A percentile compares a stretch with the other conserved stretches of the same genome.
Evolutionary conservation across 1,140 invertebrate species (phyloP).

Genomic region (Atopsyche davidsoni): DNA sequence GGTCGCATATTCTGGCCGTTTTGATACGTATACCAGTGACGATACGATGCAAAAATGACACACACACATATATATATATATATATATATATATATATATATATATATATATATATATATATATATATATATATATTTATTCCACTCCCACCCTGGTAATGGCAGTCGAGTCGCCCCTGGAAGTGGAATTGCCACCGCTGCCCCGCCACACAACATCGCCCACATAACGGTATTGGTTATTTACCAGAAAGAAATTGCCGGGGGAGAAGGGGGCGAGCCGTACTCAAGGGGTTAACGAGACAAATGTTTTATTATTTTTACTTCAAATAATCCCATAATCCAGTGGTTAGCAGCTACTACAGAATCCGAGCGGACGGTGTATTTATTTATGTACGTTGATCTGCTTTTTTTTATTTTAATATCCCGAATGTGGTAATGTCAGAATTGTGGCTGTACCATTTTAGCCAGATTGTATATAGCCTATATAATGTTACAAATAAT

Average conservation of each 20-base stretch:
- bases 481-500: too few species aligned
- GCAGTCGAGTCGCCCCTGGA: slow-evolving; percentile 2
- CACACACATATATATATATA: too few species aligned
- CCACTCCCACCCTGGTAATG: background rate
- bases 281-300: background rate
- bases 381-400: slow-evolving; percentile 1
- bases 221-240: slow-evolving; percentile 27
- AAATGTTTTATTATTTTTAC: background rate
- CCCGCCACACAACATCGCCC: slow-evolving; percentile 16
- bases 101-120: too few species aligned
- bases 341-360: too few species aligned
- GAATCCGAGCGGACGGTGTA: background rate
- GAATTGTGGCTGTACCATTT: too few species aligned
- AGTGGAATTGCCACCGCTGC: slow-evolving; percentile 13
- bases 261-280: background rate
- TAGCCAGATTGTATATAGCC: too few species aligned
- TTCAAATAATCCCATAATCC: background rate
- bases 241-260: slow-evolving; percentile 22
- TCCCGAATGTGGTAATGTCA: background rate
- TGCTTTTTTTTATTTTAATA: background rate
- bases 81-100: too few species aligned
- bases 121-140: background rate
- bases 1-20: too few species aligned
- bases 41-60: too few species aligned
- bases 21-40: too few species aligned